Evolutionary conservation across 2,113 vertebrate genomes (phyloP), one percentile per base, ranked within the genome.

Genomic region (Mus spicilegus): DNA sequence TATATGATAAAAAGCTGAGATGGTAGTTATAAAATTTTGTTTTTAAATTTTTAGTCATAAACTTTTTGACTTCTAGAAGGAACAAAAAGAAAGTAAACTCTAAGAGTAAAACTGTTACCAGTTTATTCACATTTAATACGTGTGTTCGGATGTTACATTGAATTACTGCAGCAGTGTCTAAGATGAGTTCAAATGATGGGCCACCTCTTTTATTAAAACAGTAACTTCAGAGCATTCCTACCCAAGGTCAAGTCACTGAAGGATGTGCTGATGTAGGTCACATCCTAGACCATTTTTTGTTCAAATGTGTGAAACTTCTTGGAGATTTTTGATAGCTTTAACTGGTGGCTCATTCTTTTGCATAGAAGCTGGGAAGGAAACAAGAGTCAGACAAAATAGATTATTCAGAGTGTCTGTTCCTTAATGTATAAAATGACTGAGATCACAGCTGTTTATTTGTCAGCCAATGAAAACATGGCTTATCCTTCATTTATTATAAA

Each of bases 401-500:
- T 78, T 87, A 87, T 58, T 90, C 75, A 90, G 51, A 67, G 20
- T 13, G 65, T 90, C 39, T 19, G 76, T 81, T 26, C 20, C 24
- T 84, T 94, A 94, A 92, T 46, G 16, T 88, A 85, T 75, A 81
- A 85, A 93, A 81, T 5, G 46, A 75, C n/a, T 81, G 22, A 75
- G 84, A 87, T 93, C 28, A 95, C 7, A 92, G 87, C 84, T 96
- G 36, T 77, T 81, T 93, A 95, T 73, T 87, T 95, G 95, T 80
- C 11, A 87, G 81, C 16, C 28, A 91, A 69, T 87, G 94, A 77
- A 51, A 86, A 72, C 73, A 92, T 87, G 56, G 76, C 63, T 95
- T 92, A 67, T 22, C 42, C 22, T 93, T 20, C 17, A 86, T 58
- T 70, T 42, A 33, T 76, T 87, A 75, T 30, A 94, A 97, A 95